These are phyloP conservation scores for Glossophaga mutica DNA, from an alignment of 2,797 vertebrate genomes.

Conservation along the genomic window DNA sequence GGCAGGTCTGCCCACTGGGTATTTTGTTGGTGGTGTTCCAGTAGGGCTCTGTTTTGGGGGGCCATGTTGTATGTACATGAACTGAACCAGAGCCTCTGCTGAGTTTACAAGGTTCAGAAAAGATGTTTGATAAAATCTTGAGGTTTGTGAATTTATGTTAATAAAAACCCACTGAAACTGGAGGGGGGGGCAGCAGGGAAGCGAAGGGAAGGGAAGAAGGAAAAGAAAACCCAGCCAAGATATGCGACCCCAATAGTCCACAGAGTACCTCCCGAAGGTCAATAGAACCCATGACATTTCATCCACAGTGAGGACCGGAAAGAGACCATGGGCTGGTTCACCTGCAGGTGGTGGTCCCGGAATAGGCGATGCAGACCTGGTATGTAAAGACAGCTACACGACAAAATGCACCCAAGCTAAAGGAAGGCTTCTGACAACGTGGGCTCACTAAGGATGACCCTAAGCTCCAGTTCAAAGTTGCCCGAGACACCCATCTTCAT, in stretches of 20 bases:
- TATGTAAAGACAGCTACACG: background rate
- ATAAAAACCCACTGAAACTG: background rate
- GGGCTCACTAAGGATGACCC: background rate
- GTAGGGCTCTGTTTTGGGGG: background rate
- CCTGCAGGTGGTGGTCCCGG: background rate
- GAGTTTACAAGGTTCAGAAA: background rate
- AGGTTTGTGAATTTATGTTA: background rate
- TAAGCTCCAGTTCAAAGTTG: background rate
- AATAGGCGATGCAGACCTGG: background rate
- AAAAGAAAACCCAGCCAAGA: background rate
- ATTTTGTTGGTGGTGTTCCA: background rate
- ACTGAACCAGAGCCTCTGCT: background rate
- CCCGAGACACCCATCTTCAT: background rate
- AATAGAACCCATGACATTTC: background rate
- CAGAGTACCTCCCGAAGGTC: background rate
- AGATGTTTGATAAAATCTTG: background rate
- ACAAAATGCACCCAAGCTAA: background rate
- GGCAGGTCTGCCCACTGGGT: background rate
- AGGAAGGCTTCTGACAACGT: fast-evolving
- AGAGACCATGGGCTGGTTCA: background rate
- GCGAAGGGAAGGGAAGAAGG: background rate
- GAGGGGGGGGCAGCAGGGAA: too few species aligned
- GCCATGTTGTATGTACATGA: background rate
- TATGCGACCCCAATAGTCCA: too few species aligned
- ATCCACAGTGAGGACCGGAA: too few species aligned